Evolutionary conservation across 2,888 invertebrate species (phyloP).

Genomic region (Microctonus aethiopoides): DNA sequence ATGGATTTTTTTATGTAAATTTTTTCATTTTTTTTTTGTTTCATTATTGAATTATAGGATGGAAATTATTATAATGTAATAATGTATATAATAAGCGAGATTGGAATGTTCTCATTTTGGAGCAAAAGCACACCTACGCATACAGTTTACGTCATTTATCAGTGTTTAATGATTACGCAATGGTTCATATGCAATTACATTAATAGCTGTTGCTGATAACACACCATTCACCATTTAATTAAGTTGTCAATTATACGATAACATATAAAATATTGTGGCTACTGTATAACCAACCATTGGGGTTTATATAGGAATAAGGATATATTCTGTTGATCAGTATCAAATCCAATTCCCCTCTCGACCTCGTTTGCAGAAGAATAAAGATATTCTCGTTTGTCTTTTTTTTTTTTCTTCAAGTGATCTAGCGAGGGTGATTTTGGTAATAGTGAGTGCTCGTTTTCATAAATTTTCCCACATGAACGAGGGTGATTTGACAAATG

Average conservation of each 20-base stretch:
- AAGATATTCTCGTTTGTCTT: not conserved
- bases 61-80: not conserved
- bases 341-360: not conserved
- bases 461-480: not conserved
- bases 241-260: not conserved
- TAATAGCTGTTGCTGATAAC: not conserved
- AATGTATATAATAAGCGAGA: not conserved
- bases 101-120: no score
- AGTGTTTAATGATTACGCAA: not conserved
- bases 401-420: not conserved
- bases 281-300: not conserved
- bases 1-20: not conserved
- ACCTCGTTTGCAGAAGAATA: not conserved
- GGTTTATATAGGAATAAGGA: not conserved
- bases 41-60: not conserved
- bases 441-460: not conserved
- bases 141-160: not conserved
- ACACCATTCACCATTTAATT: not conserved
- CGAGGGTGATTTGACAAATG: not conserved
- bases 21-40: not conserved
- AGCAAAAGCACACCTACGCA: not conserved
- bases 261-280: not conserved
- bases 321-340: not conserved
- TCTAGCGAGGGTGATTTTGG: not conserved
- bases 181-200: not conserved